Percentiles rank a stretch among this genome's conserved stretches.
These are phyloP conservation scores for Peromyscus aztecus DNA, from an alignment of 2,797 vertebrate species.

Conservation along the genomic window DNA sequence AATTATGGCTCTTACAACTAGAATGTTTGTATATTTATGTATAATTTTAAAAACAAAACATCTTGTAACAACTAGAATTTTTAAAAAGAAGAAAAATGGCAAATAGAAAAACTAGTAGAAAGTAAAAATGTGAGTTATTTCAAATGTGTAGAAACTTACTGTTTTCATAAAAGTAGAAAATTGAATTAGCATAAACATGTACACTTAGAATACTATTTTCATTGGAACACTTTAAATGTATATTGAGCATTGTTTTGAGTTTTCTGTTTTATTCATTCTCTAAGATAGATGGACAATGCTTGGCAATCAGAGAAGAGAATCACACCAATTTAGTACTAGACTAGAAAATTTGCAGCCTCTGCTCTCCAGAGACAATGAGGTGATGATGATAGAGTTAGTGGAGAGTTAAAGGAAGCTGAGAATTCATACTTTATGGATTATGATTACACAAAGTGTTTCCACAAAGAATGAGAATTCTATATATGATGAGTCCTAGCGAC, in stretches of 20 bases:
- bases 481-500: neutral
- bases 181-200: slow-evolving; percentile 50
- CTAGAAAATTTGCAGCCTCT: slow-evolving; percentile 38
- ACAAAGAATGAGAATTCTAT: slow-evolving; percentile 22
- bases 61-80: neutral
- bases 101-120: neutral
- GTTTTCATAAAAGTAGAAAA: slow-evolving; percentile 37
- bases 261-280: slow-evolving; percentile 57
- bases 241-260: slow-evolving; percentile 47
- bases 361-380: slow-evolving; percentile 42
- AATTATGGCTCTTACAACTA: slow-evolving; percentile 23
- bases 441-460: slow-evolving; percentile 14
- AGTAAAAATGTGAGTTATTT: neutral
- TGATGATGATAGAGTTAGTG: neutral
- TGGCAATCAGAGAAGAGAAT: slow-evolving; percentile 57
- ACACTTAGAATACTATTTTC: neutral
- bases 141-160: slow-evolving; percentile 39
- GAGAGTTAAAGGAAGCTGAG: slow-evolving; percentile 19
- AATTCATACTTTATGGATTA: neutral
- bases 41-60: slow-evolving; percentile 7
- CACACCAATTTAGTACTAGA: neutral
- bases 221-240: slow-evolving; percentile 24
- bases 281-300: neutral
- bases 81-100: slow-evolving; percentile 1
- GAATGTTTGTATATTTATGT: slow-evolving; percentile 19